A percentile compares a stretch with the other conserved stretches of the same genome.
phyloP scores from a whole-genome alignment of 1,140 invertebrate species.

The Caerostris darwini region DNA sequence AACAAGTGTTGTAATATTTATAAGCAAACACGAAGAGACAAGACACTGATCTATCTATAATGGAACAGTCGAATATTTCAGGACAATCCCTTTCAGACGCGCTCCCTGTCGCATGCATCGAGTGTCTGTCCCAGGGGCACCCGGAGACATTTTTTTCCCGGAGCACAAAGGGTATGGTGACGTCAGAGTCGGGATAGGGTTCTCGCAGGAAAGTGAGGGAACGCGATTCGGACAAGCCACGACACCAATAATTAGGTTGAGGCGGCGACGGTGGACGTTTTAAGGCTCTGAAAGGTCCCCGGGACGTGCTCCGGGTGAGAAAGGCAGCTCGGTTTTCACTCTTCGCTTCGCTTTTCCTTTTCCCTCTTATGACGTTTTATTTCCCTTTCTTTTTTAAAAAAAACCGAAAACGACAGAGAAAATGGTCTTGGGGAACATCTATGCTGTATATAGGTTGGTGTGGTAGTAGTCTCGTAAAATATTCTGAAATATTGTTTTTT shows the following conservation, averaged over 20 bases:
- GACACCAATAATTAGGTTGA: conserved; percentile 78
- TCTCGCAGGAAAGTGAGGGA: conserved; percentile 57
- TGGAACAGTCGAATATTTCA: conserved; percentile 12
- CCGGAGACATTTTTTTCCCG: conserved; percentile 38
- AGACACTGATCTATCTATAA: no score
- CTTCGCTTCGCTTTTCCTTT: not conserved
- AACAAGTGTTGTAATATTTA: no score
- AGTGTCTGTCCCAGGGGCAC: conserved; percentile 56
- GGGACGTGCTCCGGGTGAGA: conserved; percentile 35
- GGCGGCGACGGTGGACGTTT: conserved; percentile 59
- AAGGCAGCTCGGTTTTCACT: conserved; percentile 30
- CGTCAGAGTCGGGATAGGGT: conserved; percentile 64
- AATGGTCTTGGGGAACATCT: not conserved
- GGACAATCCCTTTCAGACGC: conserved; percentile 23
- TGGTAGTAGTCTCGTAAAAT: no score
- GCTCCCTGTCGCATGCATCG: conserved; percentile 49
- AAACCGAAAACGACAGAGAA: not conserved
- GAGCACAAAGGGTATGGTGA: conserved; percentile 71
- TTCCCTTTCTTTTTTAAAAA: not conserved
- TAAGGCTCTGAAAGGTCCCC: conserved; percentile 73
- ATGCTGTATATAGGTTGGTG: not conserved
- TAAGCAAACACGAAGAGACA: not conserved
- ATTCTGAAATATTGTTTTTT: no score
- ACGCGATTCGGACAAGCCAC: conserved; percentile 77
- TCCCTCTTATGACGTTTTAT: not conserved